These are phyloP conservation scores for Pyrochroa serraticornis DNA, from an alignment of 2,888 invertebrate species.

Conservation along the genomic window DNA sequence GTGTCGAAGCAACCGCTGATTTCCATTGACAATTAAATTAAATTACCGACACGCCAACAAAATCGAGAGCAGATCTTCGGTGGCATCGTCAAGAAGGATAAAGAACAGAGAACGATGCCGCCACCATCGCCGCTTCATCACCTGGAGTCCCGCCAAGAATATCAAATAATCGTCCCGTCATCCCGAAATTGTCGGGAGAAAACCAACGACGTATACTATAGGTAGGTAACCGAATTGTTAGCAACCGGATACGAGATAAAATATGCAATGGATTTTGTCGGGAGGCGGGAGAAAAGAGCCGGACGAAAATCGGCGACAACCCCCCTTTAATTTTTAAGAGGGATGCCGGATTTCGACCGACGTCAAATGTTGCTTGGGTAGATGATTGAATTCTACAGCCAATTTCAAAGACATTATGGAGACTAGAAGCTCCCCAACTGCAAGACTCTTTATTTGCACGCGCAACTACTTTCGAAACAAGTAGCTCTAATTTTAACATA, in stretches of 20 bases:
- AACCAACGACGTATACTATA: too few species aligned
- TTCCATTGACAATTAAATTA: slow-evolving; percentile 20
- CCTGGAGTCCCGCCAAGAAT: slow-evolving; percentile 12
- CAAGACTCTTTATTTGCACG: too few species aligned
- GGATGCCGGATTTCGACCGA: neutral
- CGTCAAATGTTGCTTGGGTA: too few species aligned
- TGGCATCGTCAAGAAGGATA: slow-evolving; percentile 6
- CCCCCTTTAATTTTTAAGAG: slow-evolving; percentile 15
- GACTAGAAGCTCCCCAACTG: too few species aligned
- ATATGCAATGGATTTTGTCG: slow-evolving; percentile 13
- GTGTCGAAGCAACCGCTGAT: neutral
- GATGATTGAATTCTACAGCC: too few species aligned
- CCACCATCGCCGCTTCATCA: neutral
- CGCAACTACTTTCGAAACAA: too few species aligned
- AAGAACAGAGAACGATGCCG: neutral
- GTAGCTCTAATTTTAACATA: too few species aligned
- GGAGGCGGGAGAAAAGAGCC: neutral
- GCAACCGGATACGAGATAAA: slow-evolving; percentile 7
- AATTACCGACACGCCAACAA: slow-evolving; percentile 6
- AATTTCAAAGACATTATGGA: too few species aligned
- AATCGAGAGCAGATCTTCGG: slow-evolving; percentile 2
- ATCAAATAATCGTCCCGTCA: slow-evolving; percentile 19
- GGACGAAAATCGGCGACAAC: neutral
- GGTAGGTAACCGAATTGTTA: neutral
- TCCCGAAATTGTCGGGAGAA: neutral